Evolutionary conservation across 2,113 vertebrate species (phyloP).

Genomic region (Scomber scombrus): DNA sequence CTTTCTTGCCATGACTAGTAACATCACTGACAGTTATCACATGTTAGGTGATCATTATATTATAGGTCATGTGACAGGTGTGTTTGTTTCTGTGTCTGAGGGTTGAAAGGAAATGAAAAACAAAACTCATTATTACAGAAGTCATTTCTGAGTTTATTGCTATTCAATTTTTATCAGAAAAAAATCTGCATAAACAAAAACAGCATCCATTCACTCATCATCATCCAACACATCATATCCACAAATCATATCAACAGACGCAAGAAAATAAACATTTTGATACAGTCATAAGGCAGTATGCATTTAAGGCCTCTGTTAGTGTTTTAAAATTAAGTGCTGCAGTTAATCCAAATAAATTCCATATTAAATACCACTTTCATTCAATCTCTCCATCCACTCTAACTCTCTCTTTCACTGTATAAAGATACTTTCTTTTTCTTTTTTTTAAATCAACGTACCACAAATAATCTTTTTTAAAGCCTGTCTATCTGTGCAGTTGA

Average conservation of each 20-base stretch:
- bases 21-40: too few relatives aligned
- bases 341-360: background rate
- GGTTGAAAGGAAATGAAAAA: background rate
- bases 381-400: background rate
- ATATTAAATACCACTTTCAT: background rate
- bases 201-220: background rate
- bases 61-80: too few relatives aligned
- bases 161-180: constrained; percentile 15
- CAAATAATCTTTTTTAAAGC: background rate
- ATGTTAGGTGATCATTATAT: too few relatives aligned
- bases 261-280: background rate
- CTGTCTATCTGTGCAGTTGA: background rate
- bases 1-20: too few relatives aligned
- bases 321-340: background rate
- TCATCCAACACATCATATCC: background rate
- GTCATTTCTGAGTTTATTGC: constrained; percentile 25
- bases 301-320: constrained; percentile 26
- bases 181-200: background rate
- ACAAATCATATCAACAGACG: background rate
- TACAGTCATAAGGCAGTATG: background rate
- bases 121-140: background rate
- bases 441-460: constrained; percentile 3
- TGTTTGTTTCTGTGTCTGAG: background rate
- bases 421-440: background rate
- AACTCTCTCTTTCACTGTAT: background rate